These are phyloP conservation scores for Drosophila testacea DNA, from an alignment of 2,888 invertebrate genomes.

Conservation along the genomic window DNA sequence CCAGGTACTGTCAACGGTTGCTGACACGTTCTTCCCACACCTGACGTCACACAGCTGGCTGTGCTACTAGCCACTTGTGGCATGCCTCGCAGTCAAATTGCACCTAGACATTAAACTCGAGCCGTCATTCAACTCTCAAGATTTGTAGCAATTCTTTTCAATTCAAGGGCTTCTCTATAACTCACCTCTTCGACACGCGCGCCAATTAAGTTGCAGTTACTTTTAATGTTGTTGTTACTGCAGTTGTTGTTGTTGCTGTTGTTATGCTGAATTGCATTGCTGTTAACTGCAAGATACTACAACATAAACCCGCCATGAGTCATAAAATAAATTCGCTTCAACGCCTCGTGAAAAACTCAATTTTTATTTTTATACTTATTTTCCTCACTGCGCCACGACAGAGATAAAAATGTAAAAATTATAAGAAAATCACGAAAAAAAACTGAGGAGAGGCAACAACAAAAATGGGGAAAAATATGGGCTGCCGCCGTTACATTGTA, in stretches of 20 bases:
- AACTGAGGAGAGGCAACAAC: constrained; percentile 8
- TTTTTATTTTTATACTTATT: constrained; percentile 14
- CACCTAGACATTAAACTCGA: constrained; percentile 53
- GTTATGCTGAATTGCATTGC: constrained; percentile 44
- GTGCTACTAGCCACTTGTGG: constrained; percentile 67
- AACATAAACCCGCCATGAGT: constrained; percentile 48
- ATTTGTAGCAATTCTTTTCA: constrained; percentile 23
- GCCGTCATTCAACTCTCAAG: constrained; percentile 17
- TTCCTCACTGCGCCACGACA: constrained; percentile 4
- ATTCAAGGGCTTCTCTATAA: constrained; percentile 41
- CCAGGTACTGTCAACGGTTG: constrained; percentile 11
- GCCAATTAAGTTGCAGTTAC: constrained; percentile 57
- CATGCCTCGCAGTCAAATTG: constrained; percentile 68
- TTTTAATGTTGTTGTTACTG: constrained; percentile 15
- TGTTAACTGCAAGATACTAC: constrained; percentile 48
- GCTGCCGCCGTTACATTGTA: constrained; percentile 43
- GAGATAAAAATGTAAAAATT: constrained; percentile 17
- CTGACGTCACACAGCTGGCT: constrained; percentile 15
- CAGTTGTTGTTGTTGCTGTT: constrained; percentile 32
- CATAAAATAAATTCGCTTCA: constrained; percentile 64
- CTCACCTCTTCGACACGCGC: constrained; percentile 71
- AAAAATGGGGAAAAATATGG: constrained; percentile 19
- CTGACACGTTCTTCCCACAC: constrained; percentile 52
- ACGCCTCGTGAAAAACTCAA: constrained; percentile 49
- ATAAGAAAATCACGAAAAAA: constrained; percentile 36